Percentiles rank a stretch among this genome's conserved stretches.
These are phyloP conservation scores for Leistus spinibarbis DNA, from an alignment of 2,888 invertebrate species.

Conservation along the genomic window DNA sequence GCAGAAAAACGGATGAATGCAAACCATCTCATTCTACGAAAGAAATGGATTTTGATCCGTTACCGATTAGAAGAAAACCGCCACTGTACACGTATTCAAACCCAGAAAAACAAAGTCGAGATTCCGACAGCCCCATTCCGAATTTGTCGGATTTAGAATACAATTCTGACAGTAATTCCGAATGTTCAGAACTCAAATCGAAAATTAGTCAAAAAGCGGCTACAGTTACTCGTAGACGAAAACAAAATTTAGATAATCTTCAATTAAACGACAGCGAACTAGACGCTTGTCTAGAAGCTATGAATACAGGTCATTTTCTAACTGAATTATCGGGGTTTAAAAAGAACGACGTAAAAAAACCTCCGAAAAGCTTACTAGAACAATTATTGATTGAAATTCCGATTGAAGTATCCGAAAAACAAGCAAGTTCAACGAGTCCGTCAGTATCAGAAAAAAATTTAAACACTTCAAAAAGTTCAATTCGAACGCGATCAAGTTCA, in stretches of 20 bases:
- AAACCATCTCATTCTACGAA: constrained; percentile 41
- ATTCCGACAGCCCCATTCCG: constrained; percentile 51
- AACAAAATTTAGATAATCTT: constrained; percentile 38
- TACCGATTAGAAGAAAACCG: constrained; percentile 73
- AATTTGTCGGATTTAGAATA: constrained; percentile 40
- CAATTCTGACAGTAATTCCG: constrained; percentile 37
- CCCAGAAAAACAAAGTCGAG: constrained; percentile 65
- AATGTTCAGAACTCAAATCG: constrained; percentile 32
- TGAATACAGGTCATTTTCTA: constrained; percentile 41
- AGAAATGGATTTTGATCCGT: constrained; percentile 64
- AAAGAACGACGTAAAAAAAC: constrained; percentile 49
- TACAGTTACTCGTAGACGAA: constrained; percentile 34
- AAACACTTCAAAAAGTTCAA: constrained; percentile 57
- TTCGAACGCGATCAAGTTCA: constrained; percentile 71
- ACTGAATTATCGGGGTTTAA: constrained; percentile 41
- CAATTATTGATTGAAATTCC: constrained; percentile 88
- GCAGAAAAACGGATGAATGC: constrained; percentile 17
- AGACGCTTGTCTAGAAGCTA: constrained; percentile 37
- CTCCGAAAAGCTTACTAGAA: constrained; percentile 68
- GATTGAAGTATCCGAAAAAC: constrained; percentile 59
- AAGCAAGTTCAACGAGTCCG: constrained; percentile 51
- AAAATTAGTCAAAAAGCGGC: constrained; percentile 30
- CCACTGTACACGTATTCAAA: constrained; percentile 80
- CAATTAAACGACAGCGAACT: constrained; percentile 24
- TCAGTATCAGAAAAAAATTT: constrained; percentile 58